A percentile compares a stretch with the other conserved stretches of the same genome.
phyloP scores from a whole-genome alignment of 2,888 invertebrate species.

The Aphodius sticticus region DNA sequence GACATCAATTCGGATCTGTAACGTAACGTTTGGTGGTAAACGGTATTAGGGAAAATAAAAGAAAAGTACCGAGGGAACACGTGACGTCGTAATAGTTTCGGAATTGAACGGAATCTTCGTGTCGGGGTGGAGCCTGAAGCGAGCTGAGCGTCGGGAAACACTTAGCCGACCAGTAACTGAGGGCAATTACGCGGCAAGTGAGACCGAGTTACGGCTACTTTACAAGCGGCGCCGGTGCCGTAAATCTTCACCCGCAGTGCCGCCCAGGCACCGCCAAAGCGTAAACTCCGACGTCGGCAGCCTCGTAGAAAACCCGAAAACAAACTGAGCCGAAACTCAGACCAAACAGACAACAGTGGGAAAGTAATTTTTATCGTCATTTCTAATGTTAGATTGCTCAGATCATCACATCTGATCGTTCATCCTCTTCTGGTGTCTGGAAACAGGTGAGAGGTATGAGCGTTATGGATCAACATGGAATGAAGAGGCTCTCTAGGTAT shows the following conservation, averaged over 20 bases:
- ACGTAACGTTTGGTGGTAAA: too few species aligned
- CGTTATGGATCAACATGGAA: too few species aligned
- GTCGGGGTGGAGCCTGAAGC: neutral
- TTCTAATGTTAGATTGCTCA: too few species aligned
- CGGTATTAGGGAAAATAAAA: neutral
- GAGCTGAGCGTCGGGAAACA: conserved; percentile 11
- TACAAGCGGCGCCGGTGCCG: conserved; percentile 28
- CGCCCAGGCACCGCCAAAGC: neutral
- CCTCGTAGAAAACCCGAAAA: conserved; percentile 8
- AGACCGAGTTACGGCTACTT: conserved; percentile 33
- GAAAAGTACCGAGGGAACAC: neutral
- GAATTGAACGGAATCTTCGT: neutral
- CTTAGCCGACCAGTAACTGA: conserved; percentile 50
- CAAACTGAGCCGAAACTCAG: conserved; percentile 7
- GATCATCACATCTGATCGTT: too few species aligned
- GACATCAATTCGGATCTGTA: too few species aligned
- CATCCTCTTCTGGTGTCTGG: too few species aligned
- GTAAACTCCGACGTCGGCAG: neutral
- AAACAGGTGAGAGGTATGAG: too few species aligned
- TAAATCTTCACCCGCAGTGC: conserved; percentile 27
- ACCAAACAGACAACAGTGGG: neutral
- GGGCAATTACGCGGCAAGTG: conserved; percentile 34
- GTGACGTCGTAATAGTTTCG: neutral
- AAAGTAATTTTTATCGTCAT: too few species aligned
- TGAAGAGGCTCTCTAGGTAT: too few species aligned